phyloP scores from a whole-genome alignment of 1,140 invertebrate species.

The Drosophila ercepeae region DNA sequence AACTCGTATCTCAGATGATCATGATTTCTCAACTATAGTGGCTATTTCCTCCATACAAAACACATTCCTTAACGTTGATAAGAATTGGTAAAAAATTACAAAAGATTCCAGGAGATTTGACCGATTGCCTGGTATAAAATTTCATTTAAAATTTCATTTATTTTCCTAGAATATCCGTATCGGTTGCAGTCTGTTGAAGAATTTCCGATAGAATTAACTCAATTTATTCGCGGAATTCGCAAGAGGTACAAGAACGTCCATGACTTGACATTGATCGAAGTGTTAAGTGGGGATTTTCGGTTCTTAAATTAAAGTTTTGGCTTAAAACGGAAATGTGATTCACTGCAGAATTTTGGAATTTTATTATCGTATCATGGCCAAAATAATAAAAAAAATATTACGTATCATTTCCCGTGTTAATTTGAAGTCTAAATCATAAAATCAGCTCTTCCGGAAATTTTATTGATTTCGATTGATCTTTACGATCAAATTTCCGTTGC shows the following conservation, averaged over 20 bases:
- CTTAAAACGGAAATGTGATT: neutral
- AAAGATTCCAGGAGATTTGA: constrained; percentile 25
- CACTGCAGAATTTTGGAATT: neutral
- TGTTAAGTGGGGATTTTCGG: neutral
- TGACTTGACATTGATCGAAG: constrained; percentile 10
- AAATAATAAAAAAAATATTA: neutral
- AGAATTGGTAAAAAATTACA: constrained; percentile 31
- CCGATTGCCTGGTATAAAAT: constrained; percentile 46
- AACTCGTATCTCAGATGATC: constrained; percentile 28
- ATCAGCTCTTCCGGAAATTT: neutral
- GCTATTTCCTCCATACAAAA: constrained; percentile 1
- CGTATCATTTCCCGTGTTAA: constrained; percentile 4
- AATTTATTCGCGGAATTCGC: constrained; percentile 13
- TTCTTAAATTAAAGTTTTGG: neutral
- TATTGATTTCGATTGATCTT: neutral
- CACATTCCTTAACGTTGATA: neutral
- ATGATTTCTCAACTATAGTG: neutral
- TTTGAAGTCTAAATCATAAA: constrained; percentile 7
- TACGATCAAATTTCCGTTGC: neutral
- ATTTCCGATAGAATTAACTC: constrained; percentile 3
- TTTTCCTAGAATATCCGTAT: constrained; percentile 24
- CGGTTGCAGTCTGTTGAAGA: neutral
- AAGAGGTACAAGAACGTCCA: constrained; percentile 18
- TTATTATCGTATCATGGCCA: neutral
- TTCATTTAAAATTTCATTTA: constrained; percentile 48